A percentile compares a stretch with the other conserved stretches of the same genome.
These are phyloP conservation scores for Embidobia sp. DNA, from an alignment of 2,888 invertebrate genomes.

Conservation along the genomic window DNA sequence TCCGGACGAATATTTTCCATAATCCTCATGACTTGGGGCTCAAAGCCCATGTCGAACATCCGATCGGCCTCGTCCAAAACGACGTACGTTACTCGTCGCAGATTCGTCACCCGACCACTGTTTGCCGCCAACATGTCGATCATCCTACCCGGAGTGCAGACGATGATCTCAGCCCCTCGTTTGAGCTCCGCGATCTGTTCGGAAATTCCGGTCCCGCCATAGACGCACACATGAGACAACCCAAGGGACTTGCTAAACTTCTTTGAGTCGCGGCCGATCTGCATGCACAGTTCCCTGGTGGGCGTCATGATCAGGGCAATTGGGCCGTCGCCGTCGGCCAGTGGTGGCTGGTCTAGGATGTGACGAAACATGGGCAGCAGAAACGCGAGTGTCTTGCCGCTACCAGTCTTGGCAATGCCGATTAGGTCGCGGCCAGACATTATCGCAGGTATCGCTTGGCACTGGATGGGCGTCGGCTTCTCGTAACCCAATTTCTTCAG, in stretches of 20 bases:
- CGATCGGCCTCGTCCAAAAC: conserved; percentile 99
- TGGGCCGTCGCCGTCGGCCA: conserved; percentile 99
- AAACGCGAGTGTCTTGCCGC: conserved; percentile 99
- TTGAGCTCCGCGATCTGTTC: conserved; percentile 98
- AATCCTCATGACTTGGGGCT: conserved; percentile 95
- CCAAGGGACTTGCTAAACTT: conserved; percentile 95
- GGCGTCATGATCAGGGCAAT: conserved; percentile 99
- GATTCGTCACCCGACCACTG: conserved; percentile 97
- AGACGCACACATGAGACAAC: conserved; percentile 96
- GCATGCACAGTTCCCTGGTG: conserved; percentile 98
- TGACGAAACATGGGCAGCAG: conserved; percentile 98
- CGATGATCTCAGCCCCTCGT: conserved; percentile 98
- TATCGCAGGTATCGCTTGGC: conserved; percentile 98
- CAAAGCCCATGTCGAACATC: conserved; percentile 99
- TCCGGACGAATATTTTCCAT: conserved; percentile 98
- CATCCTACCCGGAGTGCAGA: conserved; percentile 99
- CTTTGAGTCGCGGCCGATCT: conserved; percentile 97
- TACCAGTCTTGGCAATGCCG: conserved; percentile 99
- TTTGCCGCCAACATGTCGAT: conserved; percentile 99
- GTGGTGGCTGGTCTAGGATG: conserved; percentile 94
- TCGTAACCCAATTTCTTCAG: conserved; percentile 95
- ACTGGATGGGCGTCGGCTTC: conserved; percentile 99
- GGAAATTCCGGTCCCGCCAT: conserved; percentile 98
- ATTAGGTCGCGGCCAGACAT: conserved; percentile 98
- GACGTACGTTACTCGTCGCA: conserved; percentile 97